Base-by-base conservation (phyloP, 2,113 vertebrate genomes). In the Galbula dea region DNA sequence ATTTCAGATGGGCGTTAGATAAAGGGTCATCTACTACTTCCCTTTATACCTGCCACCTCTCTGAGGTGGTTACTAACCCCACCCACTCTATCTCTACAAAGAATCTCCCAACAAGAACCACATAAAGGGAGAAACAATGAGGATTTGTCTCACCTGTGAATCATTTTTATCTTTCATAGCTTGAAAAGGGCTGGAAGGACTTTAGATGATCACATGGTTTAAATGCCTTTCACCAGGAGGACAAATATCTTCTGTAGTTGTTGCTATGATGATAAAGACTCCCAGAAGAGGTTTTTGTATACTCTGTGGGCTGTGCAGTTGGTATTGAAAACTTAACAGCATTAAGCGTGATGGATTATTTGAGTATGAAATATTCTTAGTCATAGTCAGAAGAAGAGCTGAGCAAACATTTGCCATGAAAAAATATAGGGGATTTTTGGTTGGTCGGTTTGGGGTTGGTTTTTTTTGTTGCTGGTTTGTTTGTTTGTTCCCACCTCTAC, bases 291-390 rank as follows among this genome's bases (percentile, higher is more conserved):
- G 19, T 15, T 93, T 94, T 94, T 84, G 55, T 94, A 80, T 62
- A 37, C 32, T 88, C 83, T 89, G 57, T 94, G 77, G 85, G 79
- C 74, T 90, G 66, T 72, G 66, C 48, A 90, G 83, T 89, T 86
- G 84, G 74, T 85, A 90, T 93, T 90, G 80, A 95, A 96, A 96
- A 95, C 77, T 94, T 96, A 97, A 94, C 94, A 93, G 85, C 83
- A 95, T 94, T 96, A 97, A 93, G 80, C 51, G 68, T 91, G 85
- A 94, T 94, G 89, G 87, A 95, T 95, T 94, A 96, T 93, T 82
- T 95, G 71, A 89, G 77, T 94, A 94, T 87, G 90, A 95, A 97
- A 96, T 94, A 93, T 87, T 95, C 90, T 96, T 93, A 95, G 94
- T 96, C 89, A 95, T 81, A 96, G 74, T 68, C 83, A 93, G 84